Evolutionary conservation across 2,888 invertebrate species (phyloP).

Genomic region (Scaptomyza cyrtandrae): DNA sequence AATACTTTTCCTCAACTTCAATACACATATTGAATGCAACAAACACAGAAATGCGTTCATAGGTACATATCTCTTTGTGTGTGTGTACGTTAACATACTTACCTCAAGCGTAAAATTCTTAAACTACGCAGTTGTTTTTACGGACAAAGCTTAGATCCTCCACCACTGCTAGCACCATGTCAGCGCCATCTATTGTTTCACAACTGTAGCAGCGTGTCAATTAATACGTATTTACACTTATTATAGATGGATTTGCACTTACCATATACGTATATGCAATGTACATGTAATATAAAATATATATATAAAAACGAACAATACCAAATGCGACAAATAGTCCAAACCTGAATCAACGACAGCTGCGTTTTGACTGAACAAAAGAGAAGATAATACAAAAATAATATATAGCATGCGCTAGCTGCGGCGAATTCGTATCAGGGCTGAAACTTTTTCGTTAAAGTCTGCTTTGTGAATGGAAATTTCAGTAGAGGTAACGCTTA

Average conservation of each 20-base stretch:
- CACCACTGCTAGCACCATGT: neutral
- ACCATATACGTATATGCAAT: neutral
- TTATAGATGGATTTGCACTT: neutral
- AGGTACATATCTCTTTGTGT: no score
- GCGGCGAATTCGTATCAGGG: slow-evolving; percentile 50
- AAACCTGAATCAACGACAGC: slow-evolving; percentile 5
- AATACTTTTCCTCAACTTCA: no score
- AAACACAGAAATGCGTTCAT: no score
- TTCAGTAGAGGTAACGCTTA: neutral
- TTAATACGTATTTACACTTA: neutral
- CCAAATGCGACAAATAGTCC: neutral
- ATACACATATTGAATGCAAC: no score
- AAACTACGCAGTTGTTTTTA: no score
- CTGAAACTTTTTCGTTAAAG: neutral
- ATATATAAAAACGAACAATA: neutral
- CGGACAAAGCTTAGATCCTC: neutral
- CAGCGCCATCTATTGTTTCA: neutral
- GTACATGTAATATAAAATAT: neutral
- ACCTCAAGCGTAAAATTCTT: no score
- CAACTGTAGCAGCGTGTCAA: neutral
- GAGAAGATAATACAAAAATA: slow-evolving; percentile 14
- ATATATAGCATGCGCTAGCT: neutral
- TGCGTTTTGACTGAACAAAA: neutral
- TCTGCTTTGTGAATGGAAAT: neutral
- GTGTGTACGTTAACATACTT: no score